These are phyloP conservation scores for Masnerella sp. DNA, from an alignment of 2,888 invertebrate genomes.

Conservation along the genomic window DNA sequence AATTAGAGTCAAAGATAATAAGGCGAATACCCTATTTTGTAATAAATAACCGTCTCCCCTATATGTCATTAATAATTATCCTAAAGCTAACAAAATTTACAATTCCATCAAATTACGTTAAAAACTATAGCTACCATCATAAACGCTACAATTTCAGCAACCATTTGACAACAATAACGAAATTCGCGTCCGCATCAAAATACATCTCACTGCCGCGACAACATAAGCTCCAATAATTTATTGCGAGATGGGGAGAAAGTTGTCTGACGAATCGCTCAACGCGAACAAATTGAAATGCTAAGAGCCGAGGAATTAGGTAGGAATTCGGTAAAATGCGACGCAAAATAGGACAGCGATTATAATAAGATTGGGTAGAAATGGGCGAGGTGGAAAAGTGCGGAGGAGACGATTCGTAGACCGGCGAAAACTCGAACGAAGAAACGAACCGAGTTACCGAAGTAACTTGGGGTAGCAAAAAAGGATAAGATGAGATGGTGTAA, in stretches of 20 bases:
- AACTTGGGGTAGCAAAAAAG: slow-evolving; percentile 56
- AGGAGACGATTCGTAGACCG: slow-evolving; percentile 38
- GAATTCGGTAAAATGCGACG: slow-evolving; percentile 71
- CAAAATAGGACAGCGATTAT: slow-evolving; percentile 66
- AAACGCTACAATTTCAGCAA: too few relatives aligned
- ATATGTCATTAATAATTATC: too few relatives aligned
- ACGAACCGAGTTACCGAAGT: slow-evolving; percentile 55
- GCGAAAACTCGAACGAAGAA: slow-evolving; percentile 48
- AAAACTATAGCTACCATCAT: too few relatives aligned
- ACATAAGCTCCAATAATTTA: slow-evolving; percentile 56
- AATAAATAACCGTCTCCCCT: too few relatives aligned
- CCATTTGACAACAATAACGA: too few relatives aligned
- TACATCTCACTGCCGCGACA: too few relatives aligned
- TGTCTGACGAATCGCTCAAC: slow-evolving; percentile 68
- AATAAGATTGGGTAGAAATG: slow-evolving; percentile 41
- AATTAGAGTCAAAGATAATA: too few relatives aligned
- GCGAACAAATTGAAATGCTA: slow-evolving; percentile 76
- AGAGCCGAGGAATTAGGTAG: slow-evolving; percentile 74
- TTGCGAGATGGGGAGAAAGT: slow-evolving; percentile 47
- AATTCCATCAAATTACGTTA: too few relatives aligned
- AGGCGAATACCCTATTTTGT: too few relatives aligned
- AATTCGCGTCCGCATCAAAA: too few relatives aligned
- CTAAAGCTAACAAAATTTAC: too few relatives aligned
- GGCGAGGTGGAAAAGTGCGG: slow-evolving; percentile 21
- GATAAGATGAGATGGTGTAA: slow-evolving; percentile 52